Evolutionary conservation across 1,140 invertebrate genomes (phyloP), one percentile per base, ranked within the genome.

Genomic region (Psilanteris sp.): DNA sequence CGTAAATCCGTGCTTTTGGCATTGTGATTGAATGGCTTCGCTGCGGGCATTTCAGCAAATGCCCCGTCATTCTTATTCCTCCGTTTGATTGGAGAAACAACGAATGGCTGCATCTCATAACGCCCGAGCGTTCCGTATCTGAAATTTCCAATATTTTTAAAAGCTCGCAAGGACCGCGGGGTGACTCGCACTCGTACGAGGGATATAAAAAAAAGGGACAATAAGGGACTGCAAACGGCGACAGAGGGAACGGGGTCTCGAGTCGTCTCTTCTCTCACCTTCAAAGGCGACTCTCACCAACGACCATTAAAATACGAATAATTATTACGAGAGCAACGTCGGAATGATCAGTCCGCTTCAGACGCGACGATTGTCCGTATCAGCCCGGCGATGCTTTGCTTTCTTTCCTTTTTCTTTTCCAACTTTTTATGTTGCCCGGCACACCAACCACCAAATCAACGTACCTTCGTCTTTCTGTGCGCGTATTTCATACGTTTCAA

Each of bases 131-230:
- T 83, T 85, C 79, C 79, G 80, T 88, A 87, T 88, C 83, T 85
- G 79, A 86, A 86, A 88, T 87, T 85, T 81, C 83, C 87, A 88
- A 88, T 88, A 88, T 88, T 88, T 88, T 88, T 88, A 88, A 88
- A 88, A 88, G 87, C 77, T 73, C 74, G 77, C 68, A 67, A 59
- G 79, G 71, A 66, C 67, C 39, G 71, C 72, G 64, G 57, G 75
- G 70, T 50, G 50, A 64, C 67, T 46, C 67, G 59, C 55, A 46
- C 62, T 76, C 59, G 50, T 64, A 59, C 67, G 52, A 36, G 57
- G 55, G 57, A 57, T 62, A 39, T n/a, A 54, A 20, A 52, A 72
- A 55, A 59, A 61, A 67, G 73, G 50, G 59, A 77, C 54, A 57
- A 67, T 43, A 55, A 68, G 52, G 43, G 50, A 68, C 52, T 72